Percentiles rank a stretch among this genome's conserved stretches.
These are phyloP conservation scores for Andrena cerasifolii DNA, from an alignment of 1,140 invertebrate genomes.

Conservation along the genomic window DNA sequence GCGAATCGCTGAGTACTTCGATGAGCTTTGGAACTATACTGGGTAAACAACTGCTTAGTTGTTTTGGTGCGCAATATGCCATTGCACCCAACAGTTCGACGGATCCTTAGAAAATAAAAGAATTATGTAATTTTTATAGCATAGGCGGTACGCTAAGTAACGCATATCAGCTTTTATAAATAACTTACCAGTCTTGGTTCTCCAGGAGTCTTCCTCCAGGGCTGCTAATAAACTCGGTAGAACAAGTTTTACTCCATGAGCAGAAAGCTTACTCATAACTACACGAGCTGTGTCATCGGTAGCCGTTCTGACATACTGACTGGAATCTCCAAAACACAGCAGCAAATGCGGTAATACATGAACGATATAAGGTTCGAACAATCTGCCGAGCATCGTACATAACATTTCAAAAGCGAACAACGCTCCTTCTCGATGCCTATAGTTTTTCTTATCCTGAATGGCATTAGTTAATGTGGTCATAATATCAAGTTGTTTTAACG, in stretches of 20 bases:
- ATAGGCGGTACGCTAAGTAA: not conserved
- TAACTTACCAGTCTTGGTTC: constrained; percentile 95
- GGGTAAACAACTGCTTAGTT: constrained; percentile 98
- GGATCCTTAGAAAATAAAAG: constrained; percentile 86
- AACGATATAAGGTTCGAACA: constrained; percentile 99
- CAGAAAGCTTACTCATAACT: constrained; percentile 98
- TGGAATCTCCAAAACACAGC: constrained; percentile 97
- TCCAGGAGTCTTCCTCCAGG: constrained; percentile 98
- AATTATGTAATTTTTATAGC: constrained; percentile 20
- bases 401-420: constrained; percentile 99
- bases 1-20: constrained; percentile 98
- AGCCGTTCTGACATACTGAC: constrained; percentile 94
- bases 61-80: constrained; percentile 99
- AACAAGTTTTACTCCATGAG: constrained; percentile 98
- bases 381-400: constrained; percentile 95
- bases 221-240: constrained; percentile 95
- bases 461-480: constrained; percentile 97
- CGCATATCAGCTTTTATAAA: constrained; percentile 23
- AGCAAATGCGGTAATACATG: constrained; percentile 97
- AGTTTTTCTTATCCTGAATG: constrained; percentile 98
- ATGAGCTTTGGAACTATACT: constrained; percentile 99
- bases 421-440: constrained; percentile 95
- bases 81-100: constrained; percentile 98
- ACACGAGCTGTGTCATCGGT: constrained; percentile 97
- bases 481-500: constrained; percentile 97